Percentiles rank a stretch among this genome's conserved stretches.
phyloP scores from a whole-genome alignment of 2,888 invertebrate species.

The Abscondita cerata region DNA sequence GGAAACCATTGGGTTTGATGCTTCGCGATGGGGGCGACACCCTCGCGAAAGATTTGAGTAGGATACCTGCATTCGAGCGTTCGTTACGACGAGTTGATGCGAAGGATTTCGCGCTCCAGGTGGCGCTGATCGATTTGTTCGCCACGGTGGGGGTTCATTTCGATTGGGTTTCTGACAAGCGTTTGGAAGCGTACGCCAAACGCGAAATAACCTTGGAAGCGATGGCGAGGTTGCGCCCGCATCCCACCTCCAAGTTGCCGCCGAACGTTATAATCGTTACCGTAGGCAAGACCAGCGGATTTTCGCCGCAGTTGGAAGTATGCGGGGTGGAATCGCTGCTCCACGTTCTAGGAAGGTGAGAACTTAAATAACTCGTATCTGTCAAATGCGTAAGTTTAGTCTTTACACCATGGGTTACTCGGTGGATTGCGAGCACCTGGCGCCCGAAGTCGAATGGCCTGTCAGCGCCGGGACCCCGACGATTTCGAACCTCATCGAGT shows the following conservation, averaged over 20 bases:
- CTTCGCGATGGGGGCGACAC: too few species aligned
- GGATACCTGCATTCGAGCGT: constrained; percentile 74
- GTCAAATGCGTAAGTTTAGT: too few species aligned
- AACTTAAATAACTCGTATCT: too few species aligned
- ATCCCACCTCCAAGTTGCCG: too few species aligned
- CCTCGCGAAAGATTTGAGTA: constrained; percentile 57
- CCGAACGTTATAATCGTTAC: too few species aligned
- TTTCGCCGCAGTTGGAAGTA: too few species aligned
- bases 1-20: constrained; percentile 10
- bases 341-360: constrained; percentile 8
- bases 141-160: constrained; percentile 58
- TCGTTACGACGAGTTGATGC: constrained; percentile 63
- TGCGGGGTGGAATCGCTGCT: background rate
- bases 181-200: constrained; percentile 93
- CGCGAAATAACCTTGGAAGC: constrained; percentile 84
- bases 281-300: too few species aligned
- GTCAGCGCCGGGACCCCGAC: constrained; percentile 87
- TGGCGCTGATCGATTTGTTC: constrained; percentile 58
- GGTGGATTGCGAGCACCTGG: constrained; percentile 76
- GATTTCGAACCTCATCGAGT: constrained; percentile 82
- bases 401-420: constrained; percentile 80
- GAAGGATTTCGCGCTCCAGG: constrained; percentile 64
- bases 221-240: too few species aligned
- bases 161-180: constrained; percentile 80
- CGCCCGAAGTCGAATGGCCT: constrained; percentile 78